Evolutionary conservation across 2,888 invertebrate species (phyloP), one percentile per base, ranked within the genome.

Genomic region (Yponomeuta sedellus): DNA sequence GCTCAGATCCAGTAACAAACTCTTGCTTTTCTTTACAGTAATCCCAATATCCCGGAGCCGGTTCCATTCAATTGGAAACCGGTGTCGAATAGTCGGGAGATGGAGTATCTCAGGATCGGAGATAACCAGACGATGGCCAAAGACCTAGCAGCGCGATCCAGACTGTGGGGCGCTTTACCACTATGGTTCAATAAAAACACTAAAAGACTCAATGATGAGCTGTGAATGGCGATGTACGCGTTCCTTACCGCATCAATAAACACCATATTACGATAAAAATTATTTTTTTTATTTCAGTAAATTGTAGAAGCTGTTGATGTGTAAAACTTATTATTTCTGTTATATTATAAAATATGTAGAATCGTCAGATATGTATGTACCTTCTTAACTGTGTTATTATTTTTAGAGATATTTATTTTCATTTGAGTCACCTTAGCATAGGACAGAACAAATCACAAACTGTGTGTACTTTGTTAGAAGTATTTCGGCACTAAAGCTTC

Each of bases 121-220:
- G 75, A 77, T 0, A 73, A 91, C 39, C 79, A 93, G 6, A 77
- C 73, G 39, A 94, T 94, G 92, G 90, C 85, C 19, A 82, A 88
- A 56, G 76, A 94, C 62, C 80, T 93, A n/a, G 86, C 89, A 0
- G 87, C 93, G 1, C 88, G 94, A 64, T 91, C 93, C 0, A 81
- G 93, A 34, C 93, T 95, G 69, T 96, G 96, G 96, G 84, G 87
- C 22, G 79, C 83, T 5, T 73, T 95, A 20, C 91, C 92, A 0
- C 71, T 89, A 5, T 91, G 86, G 90, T 90, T 77, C 72, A 92
- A 82, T 69, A 76, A 65, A 58, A 64, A 39, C 61, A 10, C 25
- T 28, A 25, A 10, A 4, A 61, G 34, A 12, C 5, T 34, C 34
- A 25, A 61, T n/a, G 61, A 61, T 34, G 61, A 61, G 34, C 28